These are phyloP conservation scores for Aphaenogaster floridana DNA, from an alignment of 1,140 invertebrate species.

Conservation along the genomic window DNA sequence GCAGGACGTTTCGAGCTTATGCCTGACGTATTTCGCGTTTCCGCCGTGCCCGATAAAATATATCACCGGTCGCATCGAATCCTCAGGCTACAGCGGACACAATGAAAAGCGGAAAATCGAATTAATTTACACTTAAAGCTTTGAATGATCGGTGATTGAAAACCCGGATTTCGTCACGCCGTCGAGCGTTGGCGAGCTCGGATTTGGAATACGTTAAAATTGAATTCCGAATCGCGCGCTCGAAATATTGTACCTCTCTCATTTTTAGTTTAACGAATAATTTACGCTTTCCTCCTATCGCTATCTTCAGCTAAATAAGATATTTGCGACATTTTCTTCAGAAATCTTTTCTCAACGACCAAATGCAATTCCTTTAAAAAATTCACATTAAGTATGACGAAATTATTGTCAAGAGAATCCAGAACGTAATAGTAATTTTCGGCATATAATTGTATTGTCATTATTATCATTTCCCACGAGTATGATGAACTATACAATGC, in stretches of 20 bases:
- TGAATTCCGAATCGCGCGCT: conserved; percentile 27
- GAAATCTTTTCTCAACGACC: not conserved
- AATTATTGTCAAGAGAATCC: not conserved
- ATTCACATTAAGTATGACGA: not conserved
- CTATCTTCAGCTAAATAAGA: not conserved
- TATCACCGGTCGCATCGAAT: conserved; percentile 50
- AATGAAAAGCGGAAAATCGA: conserved; percentile 61
- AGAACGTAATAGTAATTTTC: not conserved
- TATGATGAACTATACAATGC: not conserved
- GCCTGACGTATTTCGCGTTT: conserved; percentile 47
- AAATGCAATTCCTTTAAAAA: not conserved
- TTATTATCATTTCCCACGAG: not conserved
- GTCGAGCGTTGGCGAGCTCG: not conserved
- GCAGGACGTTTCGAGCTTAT: conserved; percentile 51
- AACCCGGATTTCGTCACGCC: conserved; percentile 31
- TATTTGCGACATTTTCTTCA: not conserved
- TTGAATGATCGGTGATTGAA: conserved; percentile 56
- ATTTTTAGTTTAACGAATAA: conserved; percentile 12
- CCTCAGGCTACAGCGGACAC: conserved; percentile 40
- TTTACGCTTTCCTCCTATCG: not conserved
- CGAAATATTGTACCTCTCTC: conserved; percentile 18
- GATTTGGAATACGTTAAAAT: conserved; percentile 52
- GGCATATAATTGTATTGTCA: not conserved
- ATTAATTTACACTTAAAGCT: conserved; percentile 64
- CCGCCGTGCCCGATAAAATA: conserved; percentile 38